Conservation (phyloP, 1,140 invertebrate species). For the Caenorhabditis remanei region DNA sequence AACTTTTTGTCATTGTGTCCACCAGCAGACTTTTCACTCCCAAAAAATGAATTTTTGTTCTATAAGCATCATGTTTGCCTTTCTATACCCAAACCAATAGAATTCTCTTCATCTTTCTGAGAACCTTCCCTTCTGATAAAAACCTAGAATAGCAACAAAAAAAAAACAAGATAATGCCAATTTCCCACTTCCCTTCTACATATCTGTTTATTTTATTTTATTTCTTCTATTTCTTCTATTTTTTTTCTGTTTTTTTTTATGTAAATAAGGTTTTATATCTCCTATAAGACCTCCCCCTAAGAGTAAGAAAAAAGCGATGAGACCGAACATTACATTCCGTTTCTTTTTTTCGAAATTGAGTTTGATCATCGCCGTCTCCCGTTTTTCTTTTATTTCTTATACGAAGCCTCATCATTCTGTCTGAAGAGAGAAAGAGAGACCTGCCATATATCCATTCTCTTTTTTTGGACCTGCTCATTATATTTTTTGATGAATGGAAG, state of each 20-base stretch:
- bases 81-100: too few relatives aligned
- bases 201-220: neutral
- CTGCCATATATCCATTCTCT: too few relatives aligned
- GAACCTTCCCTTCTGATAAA: neutral
- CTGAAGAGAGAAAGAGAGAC: neutral
- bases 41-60: too few relatives aligned
- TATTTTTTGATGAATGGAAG: too few relatives aligned
- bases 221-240: neutral
- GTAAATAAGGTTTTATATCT: too few relatives aligned
- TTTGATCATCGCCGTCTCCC: neutral
- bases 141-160: neutral
- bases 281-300: too few relatives aligned
- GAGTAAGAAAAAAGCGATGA: too few relatives aligned
- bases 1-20: too few relatives aligned
- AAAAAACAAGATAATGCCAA: conserved; percentile 32
- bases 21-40: too few relatives aligned
- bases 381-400: neutral
- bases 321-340: neutral
- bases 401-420: neutral
- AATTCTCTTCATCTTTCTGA: neutral
- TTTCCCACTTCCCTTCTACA: neutral
- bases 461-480: too few relatives aligned
- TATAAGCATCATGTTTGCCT: too few relatives aligned
- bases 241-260: neutral
- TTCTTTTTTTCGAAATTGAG: neutral